Base-by-base conservation (phyloP, 2,797 vertebrate genomes). In the Argya squamiceps region DNA sequence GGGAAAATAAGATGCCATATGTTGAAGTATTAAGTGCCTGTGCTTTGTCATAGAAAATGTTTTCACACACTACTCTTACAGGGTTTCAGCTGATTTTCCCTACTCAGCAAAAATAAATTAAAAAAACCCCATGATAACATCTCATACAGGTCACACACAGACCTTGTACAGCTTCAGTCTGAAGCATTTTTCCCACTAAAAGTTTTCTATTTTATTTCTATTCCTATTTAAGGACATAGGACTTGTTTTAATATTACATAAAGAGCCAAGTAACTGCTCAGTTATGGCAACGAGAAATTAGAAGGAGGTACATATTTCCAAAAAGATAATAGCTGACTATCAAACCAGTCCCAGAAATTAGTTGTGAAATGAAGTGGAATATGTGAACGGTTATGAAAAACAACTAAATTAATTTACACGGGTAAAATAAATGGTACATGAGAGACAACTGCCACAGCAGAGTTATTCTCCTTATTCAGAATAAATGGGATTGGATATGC, bases 301-400 rank as follows among this genome's bases (percentile, higher is more conserved):
- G 15, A 74, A 92, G 70, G 80, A 88, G 37, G 63, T 77, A 73
- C 55, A 11, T 26, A 59, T 58, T 58, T 56, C 80, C 60, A 67
- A 94, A 93, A 82, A 88, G 55, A 88, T 84, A 93, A 91, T 53
- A 93, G 76, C 58, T 81, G 70, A 79, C 89, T 94, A 71, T 84
- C 74, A 87, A 92, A 84, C 24, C 70, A 84, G 70, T 76, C 67
- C 76, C 88, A 77, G 83, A 92, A 95, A 97, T 94, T 77, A 95
- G 77, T 88, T 94, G 88, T 90, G 89, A 96, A 96, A 93, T 84
- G 83, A 93, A 96, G 93, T 88, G 91, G 77, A 95, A 90, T 92
- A 93, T 26, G 56, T 44, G 93, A 89, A 90, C 34, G 55, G 63
- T 47, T 95, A 87, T 37, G 34, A 87, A 96, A 95, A 96, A 92